Evolutionary conservation across 1,140 invertebrate species (phyloP).

Genomic region (Penaeus chinensis): DNA sequence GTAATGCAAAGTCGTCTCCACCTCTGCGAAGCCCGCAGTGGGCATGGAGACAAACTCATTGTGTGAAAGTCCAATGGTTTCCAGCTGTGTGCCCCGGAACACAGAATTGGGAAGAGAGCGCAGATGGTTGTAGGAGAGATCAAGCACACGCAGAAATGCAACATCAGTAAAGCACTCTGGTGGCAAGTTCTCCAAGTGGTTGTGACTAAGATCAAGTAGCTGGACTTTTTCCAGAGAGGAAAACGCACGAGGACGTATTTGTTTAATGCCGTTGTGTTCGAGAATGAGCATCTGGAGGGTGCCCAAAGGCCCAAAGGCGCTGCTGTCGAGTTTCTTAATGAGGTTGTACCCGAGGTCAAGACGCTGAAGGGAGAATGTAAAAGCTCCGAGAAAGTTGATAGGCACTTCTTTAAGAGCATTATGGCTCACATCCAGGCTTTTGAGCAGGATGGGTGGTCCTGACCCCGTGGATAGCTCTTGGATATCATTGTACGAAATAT

Average conservation of each 20-base stretch:
- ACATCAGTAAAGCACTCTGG: conserved; percentile 86
- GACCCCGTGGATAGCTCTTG: conserved; percentile 82
- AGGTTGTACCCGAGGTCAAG: conserved; percentile 81
- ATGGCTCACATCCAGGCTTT: conserved; percentile 71
- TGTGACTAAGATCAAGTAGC: conserved; percentile 82
- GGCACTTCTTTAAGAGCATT: conserved; percentile 75
- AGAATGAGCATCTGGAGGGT: conserved; percentile 78
- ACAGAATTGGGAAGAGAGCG: conserved; percentile 81
- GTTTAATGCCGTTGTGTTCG: conserved; percentile 79
- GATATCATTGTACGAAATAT: conserved; percentile 83
- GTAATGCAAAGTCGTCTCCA: conserved; percentile 63
- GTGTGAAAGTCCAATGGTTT: conserved; percentile 82
- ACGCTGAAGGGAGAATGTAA: conserved; percentile 75
- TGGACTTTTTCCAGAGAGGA: conserved; percentile 78
- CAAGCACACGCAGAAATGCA: conserved; percentile 79
- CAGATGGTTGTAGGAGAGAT: conserved; percentile 81
- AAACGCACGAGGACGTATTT: conserved; percentile 78
- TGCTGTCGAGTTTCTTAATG: conserved; percentile 77
- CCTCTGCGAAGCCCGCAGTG: conserved; percentile 63
- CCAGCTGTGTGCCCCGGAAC: conserved; percentile 81
- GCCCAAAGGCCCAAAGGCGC: conserved; percentile 73
- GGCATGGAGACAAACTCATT: conserved; percentile 82
- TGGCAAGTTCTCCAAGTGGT: conserved; percentile 80
- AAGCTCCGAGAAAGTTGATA: conserved; percentile 74
- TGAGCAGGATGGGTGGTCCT: conserved; percentile 75